Evolutionary conservation across 2,113 vertebrate species (phyloP).

Genomic region (Ginglymostoma cirratum): DNA sequence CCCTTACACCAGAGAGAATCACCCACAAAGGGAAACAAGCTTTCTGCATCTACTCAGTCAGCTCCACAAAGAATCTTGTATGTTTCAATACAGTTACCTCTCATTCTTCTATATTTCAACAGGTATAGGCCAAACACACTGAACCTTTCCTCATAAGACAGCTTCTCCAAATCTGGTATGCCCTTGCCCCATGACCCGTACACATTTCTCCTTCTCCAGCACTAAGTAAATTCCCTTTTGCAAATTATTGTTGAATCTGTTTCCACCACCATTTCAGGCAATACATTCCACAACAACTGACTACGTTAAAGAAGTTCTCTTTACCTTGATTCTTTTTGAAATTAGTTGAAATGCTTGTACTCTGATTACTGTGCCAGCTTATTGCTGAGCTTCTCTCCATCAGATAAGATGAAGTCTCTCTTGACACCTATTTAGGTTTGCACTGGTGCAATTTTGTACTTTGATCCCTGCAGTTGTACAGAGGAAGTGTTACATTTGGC

Average conservation of each 20-base stretch:
- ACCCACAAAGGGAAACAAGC: no score
- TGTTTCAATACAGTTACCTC: no score
- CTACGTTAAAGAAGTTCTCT: neutral
- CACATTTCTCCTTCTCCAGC: neutral
- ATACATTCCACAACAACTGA: neutral
- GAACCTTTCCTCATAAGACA: no score
- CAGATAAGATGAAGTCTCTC: neutral
- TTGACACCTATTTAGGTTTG: neutral
- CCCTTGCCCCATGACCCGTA: neutral
- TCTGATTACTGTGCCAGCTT: neutral
- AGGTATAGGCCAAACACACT: no score
- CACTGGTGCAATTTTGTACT: neutral
- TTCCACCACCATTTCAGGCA: neutral
- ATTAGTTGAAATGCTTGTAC: neutral
- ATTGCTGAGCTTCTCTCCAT: neutral
- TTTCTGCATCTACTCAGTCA: no score
- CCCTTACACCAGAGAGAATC: no score
- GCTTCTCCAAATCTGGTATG: no score
- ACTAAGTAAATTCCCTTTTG: neutral
- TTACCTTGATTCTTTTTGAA: neutral
- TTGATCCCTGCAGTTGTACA: neutral
- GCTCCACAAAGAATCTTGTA: no score
- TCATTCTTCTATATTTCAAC: no score
- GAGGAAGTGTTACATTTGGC: neutral
- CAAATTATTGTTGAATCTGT: neutral